phyloP scores from a whole-genome alignment of 2,888 invertebrate species.

The Cheilosia scutellata region DNA sequence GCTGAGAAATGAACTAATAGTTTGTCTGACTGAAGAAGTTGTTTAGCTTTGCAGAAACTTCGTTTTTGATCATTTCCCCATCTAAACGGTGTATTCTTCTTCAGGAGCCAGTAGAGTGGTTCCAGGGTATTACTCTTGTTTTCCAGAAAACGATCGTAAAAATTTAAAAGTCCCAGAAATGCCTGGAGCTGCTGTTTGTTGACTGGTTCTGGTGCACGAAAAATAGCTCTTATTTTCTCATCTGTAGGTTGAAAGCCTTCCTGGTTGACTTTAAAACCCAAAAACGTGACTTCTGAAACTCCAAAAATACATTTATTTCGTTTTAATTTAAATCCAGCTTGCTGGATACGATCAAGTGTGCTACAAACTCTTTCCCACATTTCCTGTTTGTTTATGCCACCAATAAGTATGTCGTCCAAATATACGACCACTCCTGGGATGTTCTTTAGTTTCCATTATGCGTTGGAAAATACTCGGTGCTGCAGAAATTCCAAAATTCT shows the following conservation, averaged over 20 bases:
- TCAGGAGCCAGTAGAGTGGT: not conserved
- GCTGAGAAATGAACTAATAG: constrained; percentile 11
- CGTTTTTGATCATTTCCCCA: not conserved
- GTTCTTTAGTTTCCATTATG: not conserved
- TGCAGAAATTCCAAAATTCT: constrained; percentile 49
- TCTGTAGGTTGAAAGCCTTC: constrained; percentile 17
- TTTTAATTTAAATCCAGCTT: not conserved
- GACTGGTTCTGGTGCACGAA: constrained; percentile 1
- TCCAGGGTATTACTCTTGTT: not conserved
- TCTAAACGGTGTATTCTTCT: not conserved
- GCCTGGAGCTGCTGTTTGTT: not conserved
- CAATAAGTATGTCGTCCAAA: constrained; percentile 50
- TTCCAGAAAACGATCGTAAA: not conserved
- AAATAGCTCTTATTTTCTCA: not conserved
- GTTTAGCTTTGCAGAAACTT: not conserved
- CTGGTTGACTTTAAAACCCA: constrained; percentile 27
- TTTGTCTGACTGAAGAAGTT: not conserved
- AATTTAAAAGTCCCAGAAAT: not conserved
- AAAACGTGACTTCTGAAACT: constrained; percentile 26
- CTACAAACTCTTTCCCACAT: not conserved
- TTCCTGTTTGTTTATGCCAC: not conserved
- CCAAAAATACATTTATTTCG: constrained; percentile 34
- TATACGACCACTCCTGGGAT: constrained; percentile 40
- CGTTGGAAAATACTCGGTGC: constrained; percentile 9
- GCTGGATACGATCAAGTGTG: not conserved